Conservation (phyloP, 1,140 invertebrate genomes). For the Drosophila ananassae region DNA sequence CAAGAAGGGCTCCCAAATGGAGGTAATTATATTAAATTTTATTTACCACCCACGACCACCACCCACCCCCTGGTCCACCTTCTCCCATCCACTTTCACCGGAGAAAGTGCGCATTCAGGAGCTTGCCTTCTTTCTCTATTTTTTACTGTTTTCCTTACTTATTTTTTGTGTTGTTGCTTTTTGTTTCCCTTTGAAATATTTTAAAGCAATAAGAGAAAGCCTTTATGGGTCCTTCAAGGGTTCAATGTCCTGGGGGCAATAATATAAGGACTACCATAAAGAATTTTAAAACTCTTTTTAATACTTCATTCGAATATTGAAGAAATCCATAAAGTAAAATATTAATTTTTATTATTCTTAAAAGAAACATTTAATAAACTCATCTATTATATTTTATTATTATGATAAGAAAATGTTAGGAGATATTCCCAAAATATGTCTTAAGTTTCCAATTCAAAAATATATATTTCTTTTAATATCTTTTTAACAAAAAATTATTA, state of each 20-base stretch:
- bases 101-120: constrained; percentile 20
- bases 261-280: not conserved
- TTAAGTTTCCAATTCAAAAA: too few relatives aligned
- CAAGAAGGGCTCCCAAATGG: constrained; percentile 84
- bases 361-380: too few relatives aligned
- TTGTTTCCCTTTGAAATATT: not conserved
- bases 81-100: not conserved
- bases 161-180: not conserved
- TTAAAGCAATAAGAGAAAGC: not conserved
- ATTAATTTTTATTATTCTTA: too few relatives aligned
- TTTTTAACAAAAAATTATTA: not conserved
- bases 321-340: not conserved
- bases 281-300: not conserved
- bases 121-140: not conserved
- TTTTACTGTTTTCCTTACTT: not conserved
- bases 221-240: constrained; percentile 1
- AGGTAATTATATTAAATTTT: constrained; percentile 83
- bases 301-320: not conserved
- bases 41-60: constrained; percentile 2
- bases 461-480: not conserved
- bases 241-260: not conserved
- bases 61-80: not conserved
- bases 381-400: too few relatives aligned
- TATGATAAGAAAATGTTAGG: too few relatives aligned
- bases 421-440: too few relatives aligned